Base-by-base conservation (phyloP, 2,113 vertebrate species). In the Nycticorax nycticorax region DNA sequence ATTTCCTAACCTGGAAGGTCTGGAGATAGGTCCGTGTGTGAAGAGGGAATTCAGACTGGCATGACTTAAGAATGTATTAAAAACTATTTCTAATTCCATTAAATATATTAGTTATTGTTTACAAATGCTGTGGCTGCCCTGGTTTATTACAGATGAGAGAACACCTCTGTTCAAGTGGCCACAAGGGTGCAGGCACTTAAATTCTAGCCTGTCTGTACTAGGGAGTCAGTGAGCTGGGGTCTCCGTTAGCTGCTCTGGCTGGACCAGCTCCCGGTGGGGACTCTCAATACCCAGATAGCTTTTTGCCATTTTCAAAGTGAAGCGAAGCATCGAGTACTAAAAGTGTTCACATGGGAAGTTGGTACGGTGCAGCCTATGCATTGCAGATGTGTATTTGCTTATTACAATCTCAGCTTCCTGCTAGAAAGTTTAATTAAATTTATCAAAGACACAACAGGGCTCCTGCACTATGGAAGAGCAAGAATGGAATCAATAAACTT, bases 391-490 rank as follows among this genome's bases (percentile, higher is more conserved):
- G 0, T 82, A 64, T 92, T 92, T 94, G 41, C 45, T 88, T 94
- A 76, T 94, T 96, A 92, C 35, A 85, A 62, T 62, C 87, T 92
- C 85, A 69, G 74, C 66, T 96, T 90, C 78, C 74, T 73, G 60
- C 66, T 93, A n/a, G 0, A 93, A 94, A 94, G 81, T 50, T 95
- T 92, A 87, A 91, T 94, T 92, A 82, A 75, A 93, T 76, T 87
- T 96, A 85, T 78, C 69, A 82, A 68, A 92, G 89, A 48, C 77
- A 72, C 68, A 77, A 52, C 80, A 78, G 86, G 77, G 60, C 69
- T 88, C 50, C 64, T 85, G 71, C 75, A 18, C 56, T 71, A 21
- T 50, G 48, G 48, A 95, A 79, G 89, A 95, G 63, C 76, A 92
- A 92, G 56, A 72, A 82, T 12, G 69, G 60, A 86, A 89, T 91